Percentiles rank a stretch among this genome's conserved stretches.
phyloP scores from a whole-genome alignment of 2,888 invertebrate species.

The Microchrysa polita region DNA sequence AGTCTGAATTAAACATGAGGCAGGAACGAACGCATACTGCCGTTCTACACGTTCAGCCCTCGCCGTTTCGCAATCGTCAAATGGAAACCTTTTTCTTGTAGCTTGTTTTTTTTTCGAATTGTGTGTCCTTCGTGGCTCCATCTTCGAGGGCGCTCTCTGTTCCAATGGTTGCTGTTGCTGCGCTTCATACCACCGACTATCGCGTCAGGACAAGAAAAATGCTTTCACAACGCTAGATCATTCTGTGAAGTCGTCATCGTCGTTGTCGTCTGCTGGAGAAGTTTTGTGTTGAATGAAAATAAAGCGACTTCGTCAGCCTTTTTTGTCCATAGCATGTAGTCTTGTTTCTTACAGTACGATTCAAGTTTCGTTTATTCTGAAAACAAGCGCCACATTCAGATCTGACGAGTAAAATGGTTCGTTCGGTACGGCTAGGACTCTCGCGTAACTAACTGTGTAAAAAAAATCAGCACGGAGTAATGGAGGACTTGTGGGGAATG shows the following conservation, averaged over 20 bases:
- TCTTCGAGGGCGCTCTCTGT: neutral
- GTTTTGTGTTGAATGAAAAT: constrained; percentile 14
- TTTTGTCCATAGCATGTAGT: too few species aligned
- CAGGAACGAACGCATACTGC: too few species aligned
- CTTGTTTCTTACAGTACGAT: neutral
- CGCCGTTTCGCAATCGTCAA: neutral
- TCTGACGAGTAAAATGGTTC: neutral
- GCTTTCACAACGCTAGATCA: neutral
- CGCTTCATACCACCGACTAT: neutral
- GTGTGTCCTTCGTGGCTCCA: neutral
- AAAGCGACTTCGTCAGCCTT: constrained; percentile 33
- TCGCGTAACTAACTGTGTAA: neutral
- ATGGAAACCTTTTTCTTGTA: constrained; percentile 36
- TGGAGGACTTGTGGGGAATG: neutral
- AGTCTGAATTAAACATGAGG: constrained; percentile 36
- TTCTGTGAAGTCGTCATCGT: neutral
- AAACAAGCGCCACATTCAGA: too few species aligned
- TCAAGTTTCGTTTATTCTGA: too few species aligned
- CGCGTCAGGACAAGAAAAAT: neutral
- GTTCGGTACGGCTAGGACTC: too few species aligned
- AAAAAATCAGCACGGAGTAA: neutral
- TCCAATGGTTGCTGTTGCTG: neutral
- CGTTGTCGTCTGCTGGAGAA: constrained; percentile 18
- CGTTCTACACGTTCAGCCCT: too few species aligned
- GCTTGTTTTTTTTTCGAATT: constrained; percentile 15